Conservation (phyloP, 2,797 vertebrate species). For the Calcarius lapponicus region DNA sequence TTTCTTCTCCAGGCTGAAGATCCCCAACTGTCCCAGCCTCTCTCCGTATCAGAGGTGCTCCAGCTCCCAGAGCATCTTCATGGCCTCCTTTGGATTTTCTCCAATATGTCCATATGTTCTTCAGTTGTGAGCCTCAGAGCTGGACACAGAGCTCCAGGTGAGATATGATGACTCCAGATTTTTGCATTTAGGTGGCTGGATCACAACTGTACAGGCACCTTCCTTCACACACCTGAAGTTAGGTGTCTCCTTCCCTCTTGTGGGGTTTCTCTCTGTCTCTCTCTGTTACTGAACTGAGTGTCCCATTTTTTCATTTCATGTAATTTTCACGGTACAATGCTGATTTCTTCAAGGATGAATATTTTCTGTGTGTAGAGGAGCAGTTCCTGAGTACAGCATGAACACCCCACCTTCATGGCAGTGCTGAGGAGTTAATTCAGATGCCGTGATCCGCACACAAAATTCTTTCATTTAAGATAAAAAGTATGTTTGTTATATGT, state of each 20-base stretch:
- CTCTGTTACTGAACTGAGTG: accelerated
- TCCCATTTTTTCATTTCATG: not conserved
- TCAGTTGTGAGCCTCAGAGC: not conserved
- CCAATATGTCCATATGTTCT: not conserved
- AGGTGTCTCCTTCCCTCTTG: not conserved
- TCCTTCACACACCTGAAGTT: not conserved
- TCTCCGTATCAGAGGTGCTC: not conserved
- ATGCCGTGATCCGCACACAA: not conserved
- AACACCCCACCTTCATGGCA: not conserved
- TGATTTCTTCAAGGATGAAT: not conserved
- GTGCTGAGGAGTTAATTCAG: not conserved
- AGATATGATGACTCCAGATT: not conserved
- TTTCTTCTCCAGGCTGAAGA: not conserved
- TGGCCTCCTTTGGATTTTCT: not conserved
- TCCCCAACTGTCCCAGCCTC: not conserved
- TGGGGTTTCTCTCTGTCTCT: not conserved
- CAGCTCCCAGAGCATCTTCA: not conserved
- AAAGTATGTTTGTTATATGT: not conserved
- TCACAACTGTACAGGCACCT: not conserved
- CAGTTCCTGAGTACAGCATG: not conserved
- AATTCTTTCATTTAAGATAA: not conserved
- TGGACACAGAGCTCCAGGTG: not conserved
- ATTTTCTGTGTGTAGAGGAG: not conserved
- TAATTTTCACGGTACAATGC: not conserved
- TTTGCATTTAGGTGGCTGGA: not conserved